A percentile compares a stretch with the other conserved stretches of the same genome.
Evolutionary conservation across 2,113 vertebrate species (phyloP).

Genomic region (Aldabrachelys gigantea): DNA sequence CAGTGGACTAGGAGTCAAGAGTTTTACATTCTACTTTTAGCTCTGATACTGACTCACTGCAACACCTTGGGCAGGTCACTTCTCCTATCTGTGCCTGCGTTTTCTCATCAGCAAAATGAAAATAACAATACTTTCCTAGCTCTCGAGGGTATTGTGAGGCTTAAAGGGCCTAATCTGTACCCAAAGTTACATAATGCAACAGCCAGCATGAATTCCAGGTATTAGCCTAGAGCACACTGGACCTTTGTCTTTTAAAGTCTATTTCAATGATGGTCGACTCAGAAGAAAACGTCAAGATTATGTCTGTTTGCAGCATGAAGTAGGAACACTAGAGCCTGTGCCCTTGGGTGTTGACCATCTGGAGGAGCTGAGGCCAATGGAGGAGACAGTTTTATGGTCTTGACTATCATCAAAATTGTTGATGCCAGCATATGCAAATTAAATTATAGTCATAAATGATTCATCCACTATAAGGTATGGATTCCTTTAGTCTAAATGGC

Average conservation of each 20-base stretch:
- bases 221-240: not conserved
- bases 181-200: not conserved
- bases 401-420: not conserved
- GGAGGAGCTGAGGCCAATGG: not conserved
- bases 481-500: conserved; percentile 59
- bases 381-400: not conserved
- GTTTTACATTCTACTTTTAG: not conserved
- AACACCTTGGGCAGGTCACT: not conserved
- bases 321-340: not conserved
- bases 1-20: not conserved
- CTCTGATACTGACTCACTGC: not conserved
- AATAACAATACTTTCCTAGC: not conserved
- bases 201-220: not conserved
- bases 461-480: not conserved
- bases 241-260: not conserved
- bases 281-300: not conserved
- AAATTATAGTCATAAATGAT: not conserved
- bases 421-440: not conserved
- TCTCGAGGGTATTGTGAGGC: not conserved
- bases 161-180: not conserved
- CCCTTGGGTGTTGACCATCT: not conserved
- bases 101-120: not conserved
- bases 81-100: not conserved
- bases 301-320: not conserved
- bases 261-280: not conserved